Evolutionary conservation across 1,140 invertebrate genomes (phyloP), one percentile per base, ranked within the genome.

Genomic region (Nasonia vitripennis): DNA sequence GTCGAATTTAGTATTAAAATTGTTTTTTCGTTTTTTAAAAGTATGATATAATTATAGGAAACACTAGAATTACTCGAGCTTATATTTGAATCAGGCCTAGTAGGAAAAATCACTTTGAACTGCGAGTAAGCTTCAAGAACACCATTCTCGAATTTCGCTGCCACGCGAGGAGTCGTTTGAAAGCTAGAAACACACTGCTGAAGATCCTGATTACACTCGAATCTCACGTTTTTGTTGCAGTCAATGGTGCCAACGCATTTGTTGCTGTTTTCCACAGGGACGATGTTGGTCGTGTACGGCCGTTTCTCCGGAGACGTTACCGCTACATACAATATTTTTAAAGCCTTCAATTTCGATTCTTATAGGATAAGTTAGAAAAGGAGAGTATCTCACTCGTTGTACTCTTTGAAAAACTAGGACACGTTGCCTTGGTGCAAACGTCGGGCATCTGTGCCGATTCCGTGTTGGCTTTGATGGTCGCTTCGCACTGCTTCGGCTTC

Each of bases 41-140:
- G n/a, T 70, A 70, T 70, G 67, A 4, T 7, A 27, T 70, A 23
- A 45, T 45, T 1, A 51, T 1, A 51, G 55, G 20, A 62, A 5
- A 62, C 5, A 7, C 55, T 6, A 51, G 12, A 17, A 12, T 51
- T 62, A 62, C 55, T 6, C 1, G 55, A 62, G 4, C 2, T 62
- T 20, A n/a, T 7, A n/a, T 17, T 62, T n/a, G 55, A n/a, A 62
- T n/a, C 55, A 31, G 23, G 11, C 68, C 12, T 11, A 10, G 68
- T 12, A n/a, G 81, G 81, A 17, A 83, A 78, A 4, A 78, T 62
- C 4, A 82, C 37, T 37, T 88, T 87, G 9, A 89, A 84, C 20
- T 81, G 78, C 20, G 87, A 86, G 11, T 75, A 86, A 10, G 88
- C 85, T n/a, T 88, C 87, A 68, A 88, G 34, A 0, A 80, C 77